Percentiles rank a stretch among this genome's conserved stretches.
phyloP scores from a whole-genome alignment of 2,797 vertebrate genomes.

The Pseudochirops cupreus region DNA sequence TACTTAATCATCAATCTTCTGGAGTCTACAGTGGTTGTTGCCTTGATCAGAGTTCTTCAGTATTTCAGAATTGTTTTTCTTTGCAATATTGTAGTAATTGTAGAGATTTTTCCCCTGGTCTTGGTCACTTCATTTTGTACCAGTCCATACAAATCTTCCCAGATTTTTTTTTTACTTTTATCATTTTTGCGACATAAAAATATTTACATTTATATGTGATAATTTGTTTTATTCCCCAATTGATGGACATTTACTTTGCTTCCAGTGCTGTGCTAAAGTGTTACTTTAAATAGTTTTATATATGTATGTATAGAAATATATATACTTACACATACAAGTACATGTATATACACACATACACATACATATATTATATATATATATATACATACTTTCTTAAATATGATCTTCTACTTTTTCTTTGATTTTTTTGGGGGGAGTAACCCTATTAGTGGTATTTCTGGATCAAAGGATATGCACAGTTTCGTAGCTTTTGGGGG shows the following conservation, averaged over 20 bases:
- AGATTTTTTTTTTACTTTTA: too few species aligned
- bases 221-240: too few species aligned
- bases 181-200: too few species aligned
- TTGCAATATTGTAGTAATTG: neutral
- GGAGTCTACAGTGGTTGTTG: neutral
- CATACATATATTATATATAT: too few species aligned
- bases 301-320: too few species aligned
- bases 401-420: neutral
- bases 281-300: too few species aligned
- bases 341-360: too few species aligned
- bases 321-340: too few species aligned
- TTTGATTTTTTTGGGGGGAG: neutral
- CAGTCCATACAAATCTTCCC: too few species aligned
- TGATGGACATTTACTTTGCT: neutral
- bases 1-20: neutral
- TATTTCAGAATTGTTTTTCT: neutral
- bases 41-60: neutral
- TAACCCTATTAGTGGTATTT: neutral
- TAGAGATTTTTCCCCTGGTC: neutral
- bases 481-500: neutral
- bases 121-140: too few species aligned
- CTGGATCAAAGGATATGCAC: neutral
- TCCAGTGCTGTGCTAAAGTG: neutral
- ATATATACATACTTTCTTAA: too few species aligned
- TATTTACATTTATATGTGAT: too few species aligned